A percentile compares a stretch with the other conserved stretches of the same genome.
Evolutionary conservation across 2,797 vertebrate species (phyloP).

Genomic region (Petrocephalus sullivani): DNA sequence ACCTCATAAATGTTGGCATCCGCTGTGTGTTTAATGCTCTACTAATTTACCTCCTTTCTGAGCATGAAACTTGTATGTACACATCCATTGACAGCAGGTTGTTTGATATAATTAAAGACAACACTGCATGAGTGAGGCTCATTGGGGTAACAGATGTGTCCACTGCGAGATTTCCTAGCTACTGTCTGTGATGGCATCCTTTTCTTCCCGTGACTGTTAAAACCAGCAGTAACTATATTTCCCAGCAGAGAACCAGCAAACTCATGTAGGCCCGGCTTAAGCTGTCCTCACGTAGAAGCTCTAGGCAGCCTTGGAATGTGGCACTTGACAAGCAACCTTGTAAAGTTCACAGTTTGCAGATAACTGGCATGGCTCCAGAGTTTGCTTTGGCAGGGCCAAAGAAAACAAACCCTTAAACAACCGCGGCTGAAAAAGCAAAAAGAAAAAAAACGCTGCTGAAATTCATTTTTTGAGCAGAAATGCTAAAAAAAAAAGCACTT

Average conservation of each 20-base stretch:
- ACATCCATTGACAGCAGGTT: background rate
- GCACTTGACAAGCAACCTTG: slow-evolving; percentile 17
- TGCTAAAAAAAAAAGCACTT: background rate
- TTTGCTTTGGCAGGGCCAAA: slow-evolving; percentile 1
- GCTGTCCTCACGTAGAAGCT: background rate
- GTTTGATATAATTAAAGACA: background rate
- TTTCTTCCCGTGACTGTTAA: background rate
- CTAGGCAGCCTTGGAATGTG: slow-evolving; percentile 10
- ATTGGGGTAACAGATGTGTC: background rate
- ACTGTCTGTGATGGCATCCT: background rate
- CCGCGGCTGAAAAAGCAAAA: background rate
- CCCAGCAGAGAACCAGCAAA: background rate
- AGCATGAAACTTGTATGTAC: background rate
- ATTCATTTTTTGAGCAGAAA: background rate
- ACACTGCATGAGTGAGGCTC: background rate
- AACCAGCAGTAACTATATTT: background rate
- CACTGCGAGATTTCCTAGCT: background rate
- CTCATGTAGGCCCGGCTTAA: background rate
- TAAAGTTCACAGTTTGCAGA: slow-evolving; percentile 21
- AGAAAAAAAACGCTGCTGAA: background rate
- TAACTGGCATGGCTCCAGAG: background rate
- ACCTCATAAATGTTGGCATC: background rate
- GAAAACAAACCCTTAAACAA: slow-evolving; percentile 19
- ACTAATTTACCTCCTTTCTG: background rate
- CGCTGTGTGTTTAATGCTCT: background rate